Evolutionary conservation across 1,140 invertebrate genomes (phyloP), one percentile per base, ranked within the genome.

Genomic region (Heliothis virescens): DNA sequence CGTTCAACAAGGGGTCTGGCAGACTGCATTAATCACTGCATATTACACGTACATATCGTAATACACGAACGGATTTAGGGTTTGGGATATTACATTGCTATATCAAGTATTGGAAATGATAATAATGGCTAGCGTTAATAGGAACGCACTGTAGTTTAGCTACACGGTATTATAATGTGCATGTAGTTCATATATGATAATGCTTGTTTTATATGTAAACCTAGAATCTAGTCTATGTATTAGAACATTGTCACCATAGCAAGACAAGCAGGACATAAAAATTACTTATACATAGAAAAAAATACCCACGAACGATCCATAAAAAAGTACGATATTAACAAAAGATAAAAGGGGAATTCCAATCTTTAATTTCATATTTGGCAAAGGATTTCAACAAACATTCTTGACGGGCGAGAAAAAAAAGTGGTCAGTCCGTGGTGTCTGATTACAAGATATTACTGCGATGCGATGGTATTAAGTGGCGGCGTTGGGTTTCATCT

Each of bases 361-460:
- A 48, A 48, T 41, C 26, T 76, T 76, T 76, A 62, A 53, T 53
- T 63, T 76, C 26, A 34, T 48, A 78, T 48, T 65, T 59, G 75
- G 62, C 63, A 78, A 78, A 78, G 52, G 29, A 67, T 57, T 67
- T 47, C 16, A 78, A 57, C 52, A 57, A 48, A 59, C 63, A 78
- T 78, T 78, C 63, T 69, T 29, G 75, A 69, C 53, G 52, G 75
- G 18, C 52, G 52, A 18, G 13, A 67, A 65, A 69, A 78, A 78
- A 78, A 47, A 16, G 48, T 50, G 60, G 21, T 21, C 57, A 50
- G 47, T 62, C 18, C 52, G 21, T 3, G 73, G 82, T 83, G 53
- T 83, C 60, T 21, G 79, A 74, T 83, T 77, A 81, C 82, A 52
- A 73, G 80, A 81, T 84, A 79, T 82, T 57, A 80, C 71, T 79